These are phyloP conservation scores for Lophochroa leadbeateri DNA, from an alignment of 2,113 vertebrate genomes.

Conservation along the genomic window DNA sequence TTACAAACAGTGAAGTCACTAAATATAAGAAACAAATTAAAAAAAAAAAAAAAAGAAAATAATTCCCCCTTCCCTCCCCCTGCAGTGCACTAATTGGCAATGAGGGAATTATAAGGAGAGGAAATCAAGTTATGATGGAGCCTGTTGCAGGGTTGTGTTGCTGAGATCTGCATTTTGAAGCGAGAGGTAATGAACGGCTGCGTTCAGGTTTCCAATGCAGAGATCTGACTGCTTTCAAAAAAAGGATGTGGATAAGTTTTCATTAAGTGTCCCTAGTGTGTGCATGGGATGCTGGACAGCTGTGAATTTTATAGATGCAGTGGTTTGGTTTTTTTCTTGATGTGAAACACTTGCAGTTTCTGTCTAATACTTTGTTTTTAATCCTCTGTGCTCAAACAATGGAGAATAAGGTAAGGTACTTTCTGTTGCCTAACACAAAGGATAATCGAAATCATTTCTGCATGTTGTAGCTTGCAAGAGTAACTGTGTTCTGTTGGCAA, in stretches of 20 bases:
- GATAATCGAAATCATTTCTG: conserved; percentile 18
- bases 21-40: neutral
- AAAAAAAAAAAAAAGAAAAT: neutral
- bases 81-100: conserved; percentile 63
- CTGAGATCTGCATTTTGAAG: neutral
- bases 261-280: neutral
- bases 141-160: neutral
- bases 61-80: neutral
- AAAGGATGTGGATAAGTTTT: neutral
- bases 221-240: neutral
- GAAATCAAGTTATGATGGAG: conserved; percentile 1
- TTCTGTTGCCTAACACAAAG: neutral
- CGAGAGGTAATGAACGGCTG: neutral
- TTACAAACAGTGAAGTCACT: neutral
- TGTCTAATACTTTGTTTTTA: conserved; percentile 9
- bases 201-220: neutral
- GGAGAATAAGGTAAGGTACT: conserved; percentile 59
- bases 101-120: conserved; percentile 3
- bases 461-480: neutral
- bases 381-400: conserved; percentile 36
- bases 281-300: neutral
- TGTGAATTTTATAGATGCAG: neutral
- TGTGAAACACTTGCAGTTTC: neutral
- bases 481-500: neutral
- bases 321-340: neutral